Percentiles rank a stretch among this genome's conserved stretches.
Conservation (phyloP, 2,888 invertebrate species). For the Plagodis pulveraria region DNA sequence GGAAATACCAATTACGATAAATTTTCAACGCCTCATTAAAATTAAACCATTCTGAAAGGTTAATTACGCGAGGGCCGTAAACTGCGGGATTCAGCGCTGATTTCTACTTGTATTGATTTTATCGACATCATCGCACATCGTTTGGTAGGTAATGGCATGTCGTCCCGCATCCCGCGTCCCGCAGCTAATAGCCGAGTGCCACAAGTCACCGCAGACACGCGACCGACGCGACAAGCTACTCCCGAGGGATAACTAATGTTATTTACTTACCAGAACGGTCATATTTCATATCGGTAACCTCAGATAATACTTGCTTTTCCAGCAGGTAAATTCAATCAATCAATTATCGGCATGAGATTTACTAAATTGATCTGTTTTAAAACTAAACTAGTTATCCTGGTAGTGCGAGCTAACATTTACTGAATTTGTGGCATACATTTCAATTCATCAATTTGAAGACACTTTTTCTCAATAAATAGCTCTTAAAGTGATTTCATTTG, state of each 20-base stretch:
- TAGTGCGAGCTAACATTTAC: too few relatives aligned
- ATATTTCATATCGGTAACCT: not conserved
- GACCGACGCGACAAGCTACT: not conserved
- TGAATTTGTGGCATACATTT: too few relatives aligned
- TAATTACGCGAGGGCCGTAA: constrained; percentile 2
- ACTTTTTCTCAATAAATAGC: too few relatives aligned
- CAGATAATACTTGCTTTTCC: too few relatives aligned
- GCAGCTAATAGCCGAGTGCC: not conserved
- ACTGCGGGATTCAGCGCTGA: not conserved
- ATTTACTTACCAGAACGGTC: not conserved
- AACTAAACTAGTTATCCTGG: too few relatives aligned
- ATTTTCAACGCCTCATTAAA: constrained; percentile 17
- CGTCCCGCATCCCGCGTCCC: not conserved
- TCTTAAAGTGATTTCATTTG: too few relatives aligned
- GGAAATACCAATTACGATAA: constrained; percentile 20
- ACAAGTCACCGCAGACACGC: not conserved
- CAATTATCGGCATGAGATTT: too few relatives aligned
- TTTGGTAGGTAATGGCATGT: constrained; percentile 1
- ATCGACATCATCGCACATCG: constrained; percentile 2
- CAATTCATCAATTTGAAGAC: too few relatives aligned
- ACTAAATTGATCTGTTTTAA: too few relatives aligned
- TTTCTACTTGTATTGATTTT: not conserved
- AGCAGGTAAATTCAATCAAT: too few relatives aligned
- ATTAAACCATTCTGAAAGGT: constrained; percentile 11
- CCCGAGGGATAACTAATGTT: not conserved